A percentile compares a stretch with the other conserved stretches of the same genome.
phyloP scores from a whole-genome alignment of 2,888 invertebrate species.

The Cinara cedri region DNA sequence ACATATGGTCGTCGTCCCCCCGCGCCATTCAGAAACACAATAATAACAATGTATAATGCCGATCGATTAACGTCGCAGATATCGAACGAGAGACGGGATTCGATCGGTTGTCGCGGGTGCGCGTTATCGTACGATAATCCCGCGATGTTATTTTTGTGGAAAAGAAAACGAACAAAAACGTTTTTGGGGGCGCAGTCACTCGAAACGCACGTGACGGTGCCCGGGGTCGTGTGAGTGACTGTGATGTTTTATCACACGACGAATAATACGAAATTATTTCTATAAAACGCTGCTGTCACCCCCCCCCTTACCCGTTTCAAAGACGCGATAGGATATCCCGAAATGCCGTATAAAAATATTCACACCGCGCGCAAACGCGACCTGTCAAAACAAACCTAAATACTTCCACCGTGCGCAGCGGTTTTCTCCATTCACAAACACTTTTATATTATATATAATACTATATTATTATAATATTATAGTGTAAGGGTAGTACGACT shows the following conservation, averaged over 20 bases:
- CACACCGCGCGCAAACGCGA: constrained; percentile 9
- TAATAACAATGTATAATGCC: too few species aligned
- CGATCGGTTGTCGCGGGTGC: neutral
- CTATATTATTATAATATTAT: too few species aligned
- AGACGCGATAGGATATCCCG: constrained; percentile 11
- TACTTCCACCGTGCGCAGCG: neutral
- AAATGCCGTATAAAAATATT: constrained; percentile 29
- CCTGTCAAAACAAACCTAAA: constrained; percentile 55
- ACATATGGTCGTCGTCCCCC: too few species aligned
- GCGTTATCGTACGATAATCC: constrained; percentile 25
- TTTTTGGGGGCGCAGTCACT: constrained; percentile 45
- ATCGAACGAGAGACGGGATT: neutral
- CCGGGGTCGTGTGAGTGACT: neutral
- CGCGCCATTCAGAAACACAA: too few species aligned
- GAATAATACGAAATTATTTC: constrained; percentile 39
- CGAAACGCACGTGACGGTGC: neutral
- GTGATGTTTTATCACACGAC: neutral
- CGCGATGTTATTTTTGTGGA: constrained; percentile 8
- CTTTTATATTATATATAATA: too few species aligned
- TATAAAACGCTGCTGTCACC: neutral
- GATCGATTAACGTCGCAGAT: constrained; percentile 21
- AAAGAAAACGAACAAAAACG: constrained; percentile 38
- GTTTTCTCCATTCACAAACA: constrained; percentile 11
- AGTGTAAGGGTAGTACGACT: neutral
- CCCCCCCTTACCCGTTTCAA: neutral